Evolutionary conservation across 2,113 vertebrate genomes (phyloP), one percentile per base, ranked within the genome.

Genomic region (Puntigrus tetrazona): DNA sequence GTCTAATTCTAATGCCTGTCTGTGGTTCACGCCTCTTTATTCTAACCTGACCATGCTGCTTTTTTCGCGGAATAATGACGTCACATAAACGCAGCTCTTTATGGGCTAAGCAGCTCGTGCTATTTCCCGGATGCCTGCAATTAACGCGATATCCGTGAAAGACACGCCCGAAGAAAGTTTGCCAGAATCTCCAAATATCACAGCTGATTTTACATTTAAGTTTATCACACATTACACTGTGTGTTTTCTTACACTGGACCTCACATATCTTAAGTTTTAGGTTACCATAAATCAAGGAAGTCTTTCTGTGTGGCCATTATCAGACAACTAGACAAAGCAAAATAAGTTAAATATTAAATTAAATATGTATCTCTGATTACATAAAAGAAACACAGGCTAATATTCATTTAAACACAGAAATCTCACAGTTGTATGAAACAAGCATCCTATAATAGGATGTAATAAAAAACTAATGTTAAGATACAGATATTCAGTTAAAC

Each of bases 1-100:
- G 22, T 18, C 2, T 67, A 41, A 22, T 67, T 81, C 41, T 34
- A 22, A 47, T 4, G 27, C 20, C 0, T 50, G 27, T 18, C 7
- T 38, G 29, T 34, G 5, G 7, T 38, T 70, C 63, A 82, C 11
- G 80, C 29, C 45, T 70, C 63, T 80, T 5, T 18, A 22, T 70
- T 43, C 55, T 50, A 73, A 61, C 69, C 18, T 72, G 38, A 86
- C 83, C 92, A 93, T 88, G 91, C 91, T 89, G 90, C n/a, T 87
- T 90, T 92, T 92, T 91, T 90, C 87, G 89, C 91, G 90, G 89
- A 92, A 88, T 84, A 87, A 84, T 90, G 87, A 90, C 93, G 90
- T 94, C 92, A 89, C 55, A 45, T 82, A 43, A 73, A 8, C 1
- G 27, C 41, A 25, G 67, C 55, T 36, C 52, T 63, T 55, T 29